Evolutionary conservation across 1,140 invertebrate genomes (phyloP).

Genomic region (Calycopis cecrops): DNA sequence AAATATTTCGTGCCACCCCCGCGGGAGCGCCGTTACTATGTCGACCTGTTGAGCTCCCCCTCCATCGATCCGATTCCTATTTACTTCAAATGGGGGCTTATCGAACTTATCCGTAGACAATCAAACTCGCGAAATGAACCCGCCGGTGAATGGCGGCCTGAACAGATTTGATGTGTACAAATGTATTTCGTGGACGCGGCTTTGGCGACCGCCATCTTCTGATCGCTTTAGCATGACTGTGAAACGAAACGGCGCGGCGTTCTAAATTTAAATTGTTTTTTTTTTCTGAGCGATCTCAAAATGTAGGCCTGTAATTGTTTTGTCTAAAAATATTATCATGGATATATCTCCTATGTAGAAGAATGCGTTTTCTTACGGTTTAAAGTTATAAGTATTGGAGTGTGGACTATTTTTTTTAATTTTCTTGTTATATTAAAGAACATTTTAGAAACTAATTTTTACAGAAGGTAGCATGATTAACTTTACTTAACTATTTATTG

Average conservation of each 20-base stretch:
- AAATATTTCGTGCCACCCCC: conserved; percentile 13
- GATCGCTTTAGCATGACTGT: background rate
- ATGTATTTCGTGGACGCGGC: background rate
- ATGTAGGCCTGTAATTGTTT: background rate
- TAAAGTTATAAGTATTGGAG: no score
- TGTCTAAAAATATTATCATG: background rate
- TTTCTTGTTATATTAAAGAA: no score
- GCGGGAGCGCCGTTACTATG: conserved; percentile 22
- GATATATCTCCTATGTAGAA: background rate
- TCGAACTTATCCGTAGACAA: conserved; percentile 26
- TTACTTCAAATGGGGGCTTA: conserved; percentile 18
- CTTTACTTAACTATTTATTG: no score
- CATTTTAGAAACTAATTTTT: no score
- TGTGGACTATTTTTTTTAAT: no score
- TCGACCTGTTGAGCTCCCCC: conserved; percentile 21
- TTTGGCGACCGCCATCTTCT: background rate
- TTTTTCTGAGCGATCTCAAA: background rate
- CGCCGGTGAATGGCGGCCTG: conserved; percentile 8
- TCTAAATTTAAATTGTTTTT: background rate
- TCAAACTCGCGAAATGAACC: conserved; percentile 20
- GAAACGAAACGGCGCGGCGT: background rate
- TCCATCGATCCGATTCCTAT: conserved; percentile 25
- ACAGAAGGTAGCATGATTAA: no score
- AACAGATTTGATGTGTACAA: conserved; percentile 13
- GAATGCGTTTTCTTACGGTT: no score